Percentiles rank a stretch among this genome's conserved stretches.
phyloP scores from a whole-genome alignment of 2,113 vertebrate genomes.

The Larimichthys polyactis region DNA sequence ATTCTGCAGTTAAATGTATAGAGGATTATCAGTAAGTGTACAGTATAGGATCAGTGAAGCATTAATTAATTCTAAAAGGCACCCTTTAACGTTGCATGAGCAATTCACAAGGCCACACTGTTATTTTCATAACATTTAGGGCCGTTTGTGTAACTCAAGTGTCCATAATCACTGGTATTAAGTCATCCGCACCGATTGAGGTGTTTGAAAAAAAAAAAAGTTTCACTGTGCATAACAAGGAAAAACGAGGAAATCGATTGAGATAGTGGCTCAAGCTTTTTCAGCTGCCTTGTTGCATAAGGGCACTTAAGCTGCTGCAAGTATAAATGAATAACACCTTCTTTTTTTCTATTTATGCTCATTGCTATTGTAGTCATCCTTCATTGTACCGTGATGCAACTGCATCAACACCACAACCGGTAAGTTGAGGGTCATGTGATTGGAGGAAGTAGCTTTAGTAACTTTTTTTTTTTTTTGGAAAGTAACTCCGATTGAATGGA shows the following conservation, averaged over 20 bases:
- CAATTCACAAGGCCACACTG: neutral
- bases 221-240: neutral
- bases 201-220: neutral
- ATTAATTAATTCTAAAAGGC: neutral
- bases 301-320: constrained; percentile 13
- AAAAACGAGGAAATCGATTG: constrained; percentile 6
- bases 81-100: neutral
- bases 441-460: too few species aligned
- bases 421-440: too few species aligned
- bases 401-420: too few species aligned
- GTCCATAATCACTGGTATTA: neutral
- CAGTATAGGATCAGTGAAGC: too few species aligned
- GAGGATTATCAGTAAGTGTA: too few species aligned
- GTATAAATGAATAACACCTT: neutral
- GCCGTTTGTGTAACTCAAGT: neutral
- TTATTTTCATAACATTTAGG: neutral
- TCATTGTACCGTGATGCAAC: too few species aligned
- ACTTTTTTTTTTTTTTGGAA: too few species aligned
- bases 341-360: too few species aligned
- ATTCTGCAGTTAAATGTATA: too few species aligned
- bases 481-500: too few species aligned
- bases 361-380: too few species aligned
- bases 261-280: neutral
- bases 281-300: neutral
- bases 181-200: neutral